Evolutionary conservation across 2,113 vertebrate species (phyloP).

Genomic region (Lepidothrix coronata): DNA sequence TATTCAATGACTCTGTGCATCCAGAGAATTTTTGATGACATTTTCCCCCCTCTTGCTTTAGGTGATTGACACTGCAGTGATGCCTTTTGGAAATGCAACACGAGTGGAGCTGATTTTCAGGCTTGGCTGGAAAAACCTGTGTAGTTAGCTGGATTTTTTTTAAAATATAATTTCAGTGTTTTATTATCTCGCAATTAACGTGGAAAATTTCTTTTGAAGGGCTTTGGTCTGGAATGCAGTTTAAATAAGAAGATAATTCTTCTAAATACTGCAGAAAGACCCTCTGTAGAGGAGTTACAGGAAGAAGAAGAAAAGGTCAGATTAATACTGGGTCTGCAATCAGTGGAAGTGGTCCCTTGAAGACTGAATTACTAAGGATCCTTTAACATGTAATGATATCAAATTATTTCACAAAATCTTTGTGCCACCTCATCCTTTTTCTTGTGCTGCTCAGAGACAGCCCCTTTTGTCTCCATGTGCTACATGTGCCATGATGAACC

Average conservation of each 20-base stretch:
- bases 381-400: background rate
- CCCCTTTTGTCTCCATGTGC: too few relatives aligned
- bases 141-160: background rate
- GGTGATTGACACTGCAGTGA: slow-evolving; percentile 22
- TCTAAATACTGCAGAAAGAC: background rate
- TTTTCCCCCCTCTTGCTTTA: background rate
- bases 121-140: background rate
- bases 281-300: background rate
- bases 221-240: background rate
- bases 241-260: background rate
- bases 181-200: background rate
- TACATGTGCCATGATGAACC: too few relatives aligned
- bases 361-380: slow-evolving; percentile 3
- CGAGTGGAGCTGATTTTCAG: background rate
- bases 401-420: background rate
- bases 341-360: background rate
- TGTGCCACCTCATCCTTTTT: too few relatives aligned
- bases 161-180: background rate
- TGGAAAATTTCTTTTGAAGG: background rate
- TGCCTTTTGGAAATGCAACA: background rate
- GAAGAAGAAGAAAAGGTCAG: slow-evolving; percentile 17
- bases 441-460: too few relatives aligned
- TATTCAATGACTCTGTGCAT: background rate
- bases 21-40: slow-evolving; percentile 15
- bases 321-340: background rate